Conservation (phyloP, 2,888 invertebrate species). For the Oxytorus armatus region DNA sequence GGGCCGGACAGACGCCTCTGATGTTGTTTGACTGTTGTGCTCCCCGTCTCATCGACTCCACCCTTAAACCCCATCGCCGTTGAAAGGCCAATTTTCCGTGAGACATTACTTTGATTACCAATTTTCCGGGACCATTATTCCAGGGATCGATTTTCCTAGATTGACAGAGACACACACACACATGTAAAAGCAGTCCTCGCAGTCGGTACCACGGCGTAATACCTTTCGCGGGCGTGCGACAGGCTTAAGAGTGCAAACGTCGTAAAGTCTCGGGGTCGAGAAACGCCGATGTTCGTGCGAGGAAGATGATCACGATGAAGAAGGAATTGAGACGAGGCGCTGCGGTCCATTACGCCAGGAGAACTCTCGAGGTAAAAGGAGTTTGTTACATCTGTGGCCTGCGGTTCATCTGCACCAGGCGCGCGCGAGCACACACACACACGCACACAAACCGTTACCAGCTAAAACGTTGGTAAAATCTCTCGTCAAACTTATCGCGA, state of each 20-base stretch:
- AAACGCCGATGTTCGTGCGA: conserved; percentile 34
- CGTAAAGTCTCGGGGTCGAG: conserved; percentile 54
- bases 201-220: neutral
- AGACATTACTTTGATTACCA: too few species aligned
- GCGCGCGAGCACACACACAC: conserved; percentile 13
- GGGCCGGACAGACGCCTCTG: too few species aligned
- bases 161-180: too few species aligned
- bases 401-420: conserved; percentile 71
- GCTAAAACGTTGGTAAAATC: conserved; percentile 30
- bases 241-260: conserved; percentile 54
- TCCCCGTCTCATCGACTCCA: too few species aligned
- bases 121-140: too few species aligned
- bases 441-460: conserved; percentile 16
- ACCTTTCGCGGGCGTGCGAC: conserved; percentile 32
- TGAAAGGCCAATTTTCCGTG: too few species aligned
- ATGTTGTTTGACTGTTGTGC: too few species aligned
- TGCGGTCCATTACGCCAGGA: conserved; percentile 75
- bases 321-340: conserved; percentile 61
- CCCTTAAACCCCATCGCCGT: too few species aligned
- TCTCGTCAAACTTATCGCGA: conserved; percentile 40
- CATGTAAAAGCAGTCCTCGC: neutral
- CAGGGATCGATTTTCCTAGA: too few species aligned
- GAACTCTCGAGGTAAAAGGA: conserved; percentile 77
- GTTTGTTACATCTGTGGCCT: conserved; percentile 80
- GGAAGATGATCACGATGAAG: conserved; percentile 27